These are phyloP conservation scores for Myocastor coypus DNA, from an alignment of 2,113 vertebrate genomes.

Conservation along the genomic window DNA sequence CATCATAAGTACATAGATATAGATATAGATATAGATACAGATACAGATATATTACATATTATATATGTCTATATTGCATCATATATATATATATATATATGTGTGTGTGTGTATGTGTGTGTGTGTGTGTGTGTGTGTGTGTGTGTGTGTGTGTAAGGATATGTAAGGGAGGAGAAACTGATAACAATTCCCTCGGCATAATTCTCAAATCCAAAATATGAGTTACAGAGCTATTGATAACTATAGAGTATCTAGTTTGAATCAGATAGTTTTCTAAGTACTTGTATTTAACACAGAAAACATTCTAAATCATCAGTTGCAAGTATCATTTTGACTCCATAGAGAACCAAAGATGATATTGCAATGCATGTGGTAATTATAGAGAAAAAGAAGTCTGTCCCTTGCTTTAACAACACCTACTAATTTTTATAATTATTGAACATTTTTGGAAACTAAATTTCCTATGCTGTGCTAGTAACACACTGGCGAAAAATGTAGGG, in stretches of 20 bases:
- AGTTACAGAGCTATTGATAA: background rate
- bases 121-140: too few relatives aligned
- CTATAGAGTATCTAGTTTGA: background rate
- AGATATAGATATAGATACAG: too few relatives aligned
- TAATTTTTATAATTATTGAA: background rate
- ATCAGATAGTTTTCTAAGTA: background rate
- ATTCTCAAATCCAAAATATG: conserved; percentile 67
- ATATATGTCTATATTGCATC: too few relatives aligned
- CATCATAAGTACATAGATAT: too few relatives aligned
- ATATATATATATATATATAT: too few relatives aligned
- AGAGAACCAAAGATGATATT: background rate
- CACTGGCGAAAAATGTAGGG: background rate
- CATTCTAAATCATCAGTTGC: background rate
- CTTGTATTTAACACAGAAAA: background rate
- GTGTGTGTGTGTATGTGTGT: too few relatives aligned
- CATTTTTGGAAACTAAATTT: background rate
- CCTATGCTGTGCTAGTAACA: background rate
- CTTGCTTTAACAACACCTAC: background rate
- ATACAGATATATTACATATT: conserved; percentile 82
- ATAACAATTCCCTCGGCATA: conserved; percentile 65
- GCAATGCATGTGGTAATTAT: background rate
- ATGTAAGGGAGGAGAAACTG: conserved; percentile 60
- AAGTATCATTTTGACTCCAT: background rate
- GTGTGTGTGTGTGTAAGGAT: too few relatives aligned
- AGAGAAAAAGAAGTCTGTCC: fast-evolving